Evolutionary conservation across 2,113 vertebrate genomes (phyloP), one percentile per base, ranked within the genome.

Genomic region (Eretmochelys imbricata): DNA sequence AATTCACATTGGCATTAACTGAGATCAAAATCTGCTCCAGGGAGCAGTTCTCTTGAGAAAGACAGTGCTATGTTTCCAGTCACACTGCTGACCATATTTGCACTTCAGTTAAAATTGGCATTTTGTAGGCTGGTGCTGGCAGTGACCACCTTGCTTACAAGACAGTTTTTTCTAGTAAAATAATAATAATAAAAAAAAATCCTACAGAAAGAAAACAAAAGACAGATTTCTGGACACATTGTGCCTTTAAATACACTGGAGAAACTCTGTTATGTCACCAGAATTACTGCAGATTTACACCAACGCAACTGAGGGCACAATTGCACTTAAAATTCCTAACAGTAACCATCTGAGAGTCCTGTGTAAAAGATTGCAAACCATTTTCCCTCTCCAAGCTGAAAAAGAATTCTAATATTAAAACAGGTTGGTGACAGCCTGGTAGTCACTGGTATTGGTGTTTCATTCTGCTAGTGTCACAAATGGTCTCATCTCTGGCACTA

Each of bases 351-450:
- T 89, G 86, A 85, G 93, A 91, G 72, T 12, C 65, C 48, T 51
- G 1, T 46, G 10, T 19, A 81, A n/a, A 42, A 81, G 25, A 75
- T 25, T 25, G 35, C 29, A 87, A 94, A 91, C 27, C 46, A 51
- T 86, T 90, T 95, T 53, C 27, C 75, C 92, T 86, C 55, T 46
- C 75, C 38, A 16, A 85, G 89, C 96, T 80, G 27, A 57, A 90
- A 81, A 72, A 3, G 2, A 87, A 20, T 29, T 93, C 20, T 94
- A 38, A 65, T 78, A 4, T 78, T 48, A 78, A 78, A 48, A 78
- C 42, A 48, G 24, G 42, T 54, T 93, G 88, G 84, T 94, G 91
- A 84, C 65, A 91, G 75, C 50, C 65, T 84, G 82, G 50, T 38
- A 91, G 84, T 84, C 55, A 80, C 79, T 11, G 78, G 48, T 35